Evolutionary conservation across 2,888 invertebrate species (phyloP).

Genomic region (Nysson spinosus): DNA sequence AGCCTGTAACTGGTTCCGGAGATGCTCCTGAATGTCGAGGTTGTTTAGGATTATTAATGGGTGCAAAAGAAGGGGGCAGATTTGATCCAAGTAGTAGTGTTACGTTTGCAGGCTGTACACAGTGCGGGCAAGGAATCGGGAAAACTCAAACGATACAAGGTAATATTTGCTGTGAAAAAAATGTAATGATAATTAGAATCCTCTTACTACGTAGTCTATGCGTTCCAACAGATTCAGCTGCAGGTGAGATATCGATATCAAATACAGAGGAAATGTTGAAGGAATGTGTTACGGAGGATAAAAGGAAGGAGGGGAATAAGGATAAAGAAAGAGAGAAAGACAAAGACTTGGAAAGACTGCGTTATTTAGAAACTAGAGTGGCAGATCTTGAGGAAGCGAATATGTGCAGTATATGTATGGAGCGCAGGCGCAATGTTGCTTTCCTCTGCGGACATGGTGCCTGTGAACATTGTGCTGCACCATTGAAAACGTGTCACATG

Average conservation of each 20-base stretch:
- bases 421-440: slow-evolving; percentile 87
- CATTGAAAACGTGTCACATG: slow-evolving; percentile 92
- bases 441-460: slow-evolving; percentile 94
- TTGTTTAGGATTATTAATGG: slow-evolving; percentile 48
- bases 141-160: slow-evolving; percentile 54
- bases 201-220: too few species aligned
- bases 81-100: slow-evolving; percentile 60
- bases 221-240: slow-evolving; percentile 30
- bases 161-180: too few species aligned
- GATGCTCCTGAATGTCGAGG: slow-evolving; percentile 55
- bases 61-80: slow-evolving; percentile 46
- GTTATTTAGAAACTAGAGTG: slow-evolving; percentile 86
- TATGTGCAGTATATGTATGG: slow-evolving; percentile 93
- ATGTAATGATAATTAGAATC: too few species aligned
- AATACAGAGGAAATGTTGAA: slow-evolving; percentile 42
- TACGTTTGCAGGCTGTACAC: slow-evolving; percentile 43
- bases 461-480: slow-evolving; percentile 89
- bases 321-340: slow-evolving; percentile 68
- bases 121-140: slow-evolving; percentile 50
- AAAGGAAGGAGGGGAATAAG: slow-evolving; percentile 53
- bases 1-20: slow-evolving; percentile 32
- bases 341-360: slow-evolving; percentile 73
- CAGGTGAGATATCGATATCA: slow-evolving; percentile 37
- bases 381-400: slow-evolving; percentile 92
- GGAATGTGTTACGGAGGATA: slow-evolving; percentile 36